phyloP scores from a whole-genome alignment of 2,113 vertebrate genomes.

The Silurus asotus region DNA sequence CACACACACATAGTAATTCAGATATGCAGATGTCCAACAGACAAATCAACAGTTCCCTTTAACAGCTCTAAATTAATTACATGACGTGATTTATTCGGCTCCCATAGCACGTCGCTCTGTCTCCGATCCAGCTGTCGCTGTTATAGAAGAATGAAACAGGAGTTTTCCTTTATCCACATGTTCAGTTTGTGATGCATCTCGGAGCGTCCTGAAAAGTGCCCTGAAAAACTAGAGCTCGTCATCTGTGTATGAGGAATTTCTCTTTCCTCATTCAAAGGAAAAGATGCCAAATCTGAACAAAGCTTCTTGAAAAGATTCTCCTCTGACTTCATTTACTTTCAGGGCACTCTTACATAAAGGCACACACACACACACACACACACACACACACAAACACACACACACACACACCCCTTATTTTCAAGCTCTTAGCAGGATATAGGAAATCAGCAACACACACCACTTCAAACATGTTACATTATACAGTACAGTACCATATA shows the following conservation, averaged over 20 bases:
- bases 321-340: slow-evolving; percentile 57
- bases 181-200: background rate
- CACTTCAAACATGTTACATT: background rate
- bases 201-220: background rate
- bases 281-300: slow-evolving; percentile 31
- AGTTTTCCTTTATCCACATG: background rate
- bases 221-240: background rate
- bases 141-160: background rate
- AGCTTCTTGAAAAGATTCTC: background rate
- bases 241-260: slow-evolving; percentile 5
- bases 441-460: background rate
- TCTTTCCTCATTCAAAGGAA: slow-evolving; percentile 16
- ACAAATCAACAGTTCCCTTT: slow-evolving; percentile 34
- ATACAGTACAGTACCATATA: no score
- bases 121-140: slow-evolving; percentile 5
- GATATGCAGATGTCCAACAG: background rate
- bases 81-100: slow-evolving; percentile 30
- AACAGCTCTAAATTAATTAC: slow-evolving; percentile 45
- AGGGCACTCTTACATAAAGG: slow-evolving; percentile 66
- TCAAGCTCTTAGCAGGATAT: background rate
- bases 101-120: slow-evolving; percentile 30
- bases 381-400: background rate
- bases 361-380: slow-evolving; percentile 44
- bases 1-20: slow-evolving; percentile 20
- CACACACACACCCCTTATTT: background rate